A percentile compares a stretch with the other conserved stretches of the same genome.
Conservation (phyloP, 2,888 invertebrate species). For the Parochlus steinenii region DNA sequence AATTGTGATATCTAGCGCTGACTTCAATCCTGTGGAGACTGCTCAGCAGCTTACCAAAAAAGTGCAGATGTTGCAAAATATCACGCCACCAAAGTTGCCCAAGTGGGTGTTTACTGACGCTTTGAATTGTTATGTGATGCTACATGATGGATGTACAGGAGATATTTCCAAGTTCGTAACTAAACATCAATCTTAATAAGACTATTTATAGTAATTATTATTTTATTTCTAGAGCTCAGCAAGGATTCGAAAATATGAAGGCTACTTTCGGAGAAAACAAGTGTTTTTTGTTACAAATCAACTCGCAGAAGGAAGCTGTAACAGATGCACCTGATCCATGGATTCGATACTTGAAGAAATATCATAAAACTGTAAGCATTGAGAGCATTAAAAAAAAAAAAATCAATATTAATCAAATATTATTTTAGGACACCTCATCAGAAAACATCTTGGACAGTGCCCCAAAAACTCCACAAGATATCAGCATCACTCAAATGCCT, state of each 20-base stretch:
- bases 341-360: slow-evolving; percentile 56
- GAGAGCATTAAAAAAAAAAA: slow-evolving; percentile 5
- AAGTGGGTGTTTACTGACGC: slow-evolving; percentile 69
- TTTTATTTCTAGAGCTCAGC: slow-evolving; percentile 51
- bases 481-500: slow-evolving; percentile 29
- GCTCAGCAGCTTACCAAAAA: slow-evolving; percentile 66
- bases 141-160: slow-evolving; percentile 66
- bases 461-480: slow-evolving; percentile 40
- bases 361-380: slow-evolving; percentile 33
- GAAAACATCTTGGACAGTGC: slow-evolving; percentile 33
- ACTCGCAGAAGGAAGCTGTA: slow-evolving; percentile 52
- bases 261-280: slow-evolving; percentile 70
- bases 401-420: slow-evolving; percentile 6
- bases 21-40: slow-evolving; percentile 63
- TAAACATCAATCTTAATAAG: slow-evolving; percentile 16
- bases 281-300: slow-evolving; percentile 80
- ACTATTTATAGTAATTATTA: slow-evolving; percentile 1
- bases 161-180: slow-evolving; percentile 54
- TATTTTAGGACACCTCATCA: slow-evolving; percentile 21
- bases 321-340: slow-evolving; percentile 65
- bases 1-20: slow-evolving; percentile 53
- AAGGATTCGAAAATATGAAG: slow-evolving; percentile 69
- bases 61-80: slow-evolving; percentile 60
- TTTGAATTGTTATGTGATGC: slow-evolving; percentile 72
- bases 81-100: slow-evolving; percentile 58